Conservation (phyloP, 2,888 invertebrate species). For the Dione juno region DNA sequence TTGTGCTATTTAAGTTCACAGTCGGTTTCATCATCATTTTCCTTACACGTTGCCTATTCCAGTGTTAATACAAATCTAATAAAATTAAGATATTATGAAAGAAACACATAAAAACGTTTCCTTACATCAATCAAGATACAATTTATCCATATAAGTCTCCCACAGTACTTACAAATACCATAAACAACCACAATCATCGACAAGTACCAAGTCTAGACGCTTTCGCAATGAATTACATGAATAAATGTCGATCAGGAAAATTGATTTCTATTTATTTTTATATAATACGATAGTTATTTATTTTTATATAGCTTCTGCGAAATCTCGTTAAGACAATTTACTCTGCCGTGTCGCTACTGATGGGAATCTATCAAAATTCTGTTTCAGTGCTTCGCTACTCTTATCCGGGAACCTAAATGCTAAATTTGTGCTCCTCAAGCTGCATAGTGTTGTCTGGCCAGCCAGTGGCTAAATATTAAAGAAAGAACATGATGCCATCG, state of each 20-base stretch:
- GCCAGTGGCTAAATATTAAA: too few relatives aligned
- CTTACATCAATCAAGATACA: slow-evolving; percentile 25
- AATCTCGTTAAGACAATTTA: background rate
- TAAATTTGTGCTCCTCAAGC: too few relatives aligned
- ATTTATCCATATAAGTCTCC: slow-evolving; percentile 31
- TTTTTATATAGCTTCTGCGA: background rate
- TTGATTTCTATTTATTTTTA: slow-evolving; percentile 6
- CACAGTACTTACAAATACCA: slow-evolving; percentile 32
- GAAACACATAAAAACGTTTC: slow-evolving; percentile 6
- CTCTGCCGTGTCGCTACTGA: too few relatives aligned
- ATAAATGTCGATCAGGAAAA: slow-evolving; percentile 28
- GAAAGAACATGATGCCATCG: too few relatives aligned
- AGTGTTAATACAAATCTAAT: background rate
- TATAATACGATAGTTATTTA: background rate
- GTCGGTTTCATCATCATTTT: too few relatives aligned
- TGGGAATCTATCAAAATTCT: too few relatives aligned
- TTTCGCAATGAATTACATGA: slow-evolving; percentile 39
- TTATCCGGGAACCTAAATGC: too few relatives aligned
- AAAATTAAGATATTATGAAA: slow-evolving; percentile 11
- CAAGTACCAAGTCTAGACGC: slow-evolving; percentile 24
- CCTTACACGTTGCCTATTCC: too few relatives aligned
- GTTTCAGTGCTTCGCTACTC: too few relatives aligned
- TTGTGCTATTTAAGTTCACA: too few relatives aligned
- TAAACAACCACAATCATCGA: slow-evolving; percentile 35
- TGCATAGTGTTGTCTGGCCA: too few relatives aligned